These are phyloP conservation scores for Sebastes aleutianus DNA, from an alignment of 2,797 vertebrate genomes.

Conservation along the genomic window DNA sequence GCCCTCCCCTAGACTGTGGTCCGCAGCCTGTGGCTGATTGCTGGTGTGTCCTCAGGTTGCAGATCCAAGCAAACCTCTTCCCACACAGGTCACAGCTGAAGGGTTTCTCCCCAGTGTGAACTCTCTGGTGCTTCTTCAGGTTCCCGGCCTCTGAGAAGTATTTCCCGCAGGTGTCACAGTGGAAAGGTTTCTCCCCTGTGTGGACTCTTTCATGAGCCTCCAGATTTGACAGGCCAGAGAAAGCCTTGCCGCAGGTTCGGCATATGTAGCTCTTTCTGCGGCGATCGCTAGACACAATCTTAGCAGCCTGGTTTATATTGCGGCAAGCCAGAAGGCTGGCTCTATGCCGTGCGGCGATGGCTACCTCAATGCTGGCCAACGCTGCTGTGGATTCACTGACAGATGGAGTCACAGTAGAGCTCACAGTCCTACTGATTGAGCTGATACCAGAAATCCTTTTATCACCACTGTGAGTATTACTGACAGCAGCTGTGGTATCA, in stretches of 20 bases:
- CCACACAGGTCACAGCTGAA: conserved; percentile 77
- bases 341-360: conserved; percentile 28
- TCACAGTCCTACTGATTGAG: conserved; percentile 16
- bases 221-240: conserved; percentile 77
- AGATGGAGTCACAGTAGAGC: conserved; percentile 3
- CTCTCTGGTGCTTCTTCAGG: conserved; percentile 82
- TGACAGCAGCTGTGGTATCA: neutral
- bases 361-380: conserved; percentile 21
- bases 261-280: conserved; percentile 72
- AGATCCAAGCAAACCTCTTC: conserved; percentile 81
- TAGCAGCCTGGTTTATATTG: neutral
- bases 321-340: conserved; percentile 13
- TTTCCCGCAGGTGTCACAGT: conserved; percentile 77
- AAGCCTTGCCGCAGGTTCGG: conserved; percentile 76
- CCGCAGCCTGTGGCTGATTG: conserved; percentile 72
- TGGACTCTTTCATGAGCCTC: conserved; percentile 79
- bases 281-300: neutral
- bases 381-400: conserved; percentile 5
- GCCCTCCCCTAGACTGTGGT: neutral
- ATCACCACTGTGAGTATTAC: neutral
- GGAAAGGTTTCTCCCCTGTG: conserved; percentile 79
- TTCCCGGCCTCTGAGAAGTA: conserved; percentile 81
- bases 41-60: conserved; percentile 80
- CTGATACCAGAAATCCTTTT: conserved; percentile 5
- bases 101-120: conserved; percentile 82